phyloP scores from a whole-genome alignment of 2,888 invertebrate genomes.

The Psylliodes chrysocephalus region DNA sequence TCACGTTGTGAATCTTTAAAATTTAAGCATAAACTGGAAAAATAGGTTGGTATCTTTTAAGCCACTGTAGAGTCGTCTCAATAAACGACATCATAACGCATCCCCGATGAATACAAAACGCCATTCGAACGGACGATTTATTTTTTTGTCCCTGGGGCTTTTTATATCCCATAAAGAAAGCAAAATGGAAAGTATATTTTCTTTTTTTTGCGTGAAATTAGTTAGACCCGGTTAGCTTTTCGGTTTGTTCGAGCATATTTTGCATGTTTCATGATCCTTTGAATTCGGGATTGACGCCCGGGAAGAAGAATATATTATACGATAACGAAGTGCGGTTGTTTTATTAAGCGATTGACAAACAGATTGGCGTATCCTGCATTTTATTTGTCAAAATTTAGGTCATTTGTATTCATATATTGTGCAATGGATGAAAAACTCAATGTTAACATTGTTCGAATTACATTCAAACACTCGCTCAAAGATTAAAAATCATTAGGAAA shows the following conservation, averaged over 20 bases:
- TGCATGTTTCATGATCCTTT: conserved; percentile 20
- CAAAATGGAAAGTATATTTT: conserved; percentile 33
- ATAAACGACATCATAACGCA: conserved; percentile 40
- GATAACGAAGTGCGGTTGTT: too few species aligned
- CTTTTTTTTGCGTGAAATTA: conserved; percentile 27
- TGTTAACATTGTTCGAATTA: too few species aligned
- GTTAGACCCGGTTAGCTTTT: conserved; percentile 28
- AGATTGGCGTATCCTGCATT: too few species aligned
- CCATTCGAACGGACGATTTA: conserved; percentile 35
- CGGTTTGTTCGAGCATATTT: conserved; percentile 30
- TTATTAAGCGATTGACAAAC: too few species aligned
- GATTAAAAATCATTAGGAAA: too few species aligned
- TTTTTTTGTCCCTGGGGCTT: conserved; percentile 27
- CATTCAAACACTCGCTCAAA: too few species aligned
- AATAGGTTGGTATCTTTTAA: neutral
- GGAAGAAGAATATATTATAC: too few species aligned
- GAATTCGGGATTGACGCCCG: conserved; percentile 7
- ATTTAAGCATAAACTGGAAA: too few species aligned
- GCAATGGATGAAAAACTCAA: too few species aligned
- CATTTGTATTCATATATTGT: too few species aligned
- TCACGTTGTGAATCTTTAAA: too few species aligned
- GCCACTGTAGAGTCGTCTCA: conserved; percentile 17
- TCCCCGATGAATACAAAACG: conserved; percentile 40
- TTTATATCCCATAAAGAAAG: conserved; percentile 27
- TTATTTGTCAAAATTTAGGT: too few species aligned